phyloP scores from a whole-genome alignment of 2,113 vertebrate genomes.

The Xiphophorus hellerii region DNA sequence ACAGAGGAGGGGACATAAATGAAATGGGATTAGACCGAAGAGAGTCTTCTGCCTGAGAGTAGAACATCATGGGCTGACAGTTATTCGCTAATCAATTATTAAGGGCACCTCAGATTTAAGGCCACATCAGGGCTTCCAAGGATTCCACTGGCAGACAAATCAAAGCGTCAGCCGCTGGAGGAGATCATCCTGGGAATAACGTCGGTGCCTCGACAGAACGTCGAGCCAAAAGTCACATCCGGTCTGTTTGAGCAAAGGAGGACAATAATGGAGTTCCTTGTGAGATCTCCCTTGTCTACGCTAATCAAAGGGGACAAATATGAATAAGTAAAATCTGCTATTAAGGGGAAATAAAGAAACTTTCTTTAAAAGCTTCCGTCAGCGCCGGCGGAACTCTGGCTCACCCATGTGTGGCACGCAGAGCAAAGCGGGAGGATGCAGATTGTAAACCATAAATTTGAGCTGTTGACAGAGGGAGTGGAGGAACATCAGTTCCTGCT shows the following conservation, averaged over 20 bases:
- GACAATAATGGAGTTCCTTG: not conserved
- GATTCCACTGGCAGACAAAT: not conserved
- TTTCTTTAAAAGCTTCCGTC: not conserved
- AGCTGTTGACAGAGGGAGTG: not conserved
- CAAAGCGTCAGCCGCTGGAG: not conserved
- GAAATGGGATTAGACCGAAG: not conserved
- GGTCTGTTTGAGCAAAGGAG: not conserved
- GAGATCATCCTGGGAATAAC: not conserved
- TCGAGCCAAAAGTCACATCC: not conserved
- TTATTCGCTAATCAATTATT: slow-evolving; percentile 1
- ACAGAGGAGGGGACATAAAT: not conserved
- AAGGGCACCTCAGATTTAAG: not conserved
- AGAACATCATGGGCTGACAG: not conserved
- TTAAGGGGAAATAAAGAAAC: not conserved
- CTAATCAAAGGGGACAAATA: not conserved
- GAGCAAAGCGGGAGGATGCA: not conserved
- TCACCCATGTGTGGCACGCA: not conserved
- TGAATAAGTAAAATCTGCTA: not conserved
- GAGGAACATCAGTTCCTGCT: not conserved
- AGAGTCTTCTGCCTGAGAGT: not conserved
- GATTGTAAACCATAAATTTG: not conserved
- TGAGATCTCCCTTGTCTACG: not conserved
- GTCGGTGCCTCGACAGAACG: not conserved
- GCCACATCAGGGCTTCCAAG: not conserved
- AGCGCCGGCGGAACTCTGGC: not conserved